Evolutionary conservation across 2,888 invertebrate species (phyloP).

Genomic region (Netelia inedita): DNA sequence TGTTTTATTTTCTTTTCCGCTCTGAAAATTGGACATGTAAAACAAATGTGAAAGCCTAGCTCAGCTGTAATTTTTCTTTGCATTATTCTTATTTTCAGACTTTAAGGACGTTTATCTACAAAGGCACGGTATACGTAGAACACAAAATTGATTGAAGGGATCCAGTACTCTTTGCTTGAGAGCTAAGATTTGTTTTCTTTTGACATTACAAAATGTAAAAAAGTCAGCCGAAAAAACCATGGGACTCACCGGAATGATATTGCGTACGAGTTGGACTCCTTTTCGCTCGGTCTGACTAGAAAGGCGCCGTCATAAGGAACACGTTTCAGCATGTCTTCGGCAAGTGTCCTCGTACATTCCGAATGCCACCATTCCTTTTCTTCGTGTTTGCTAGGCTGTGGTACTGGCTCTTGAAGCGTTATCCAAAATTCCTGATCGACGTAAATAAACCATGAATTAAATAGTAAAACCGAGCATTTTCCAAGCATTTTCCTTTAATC

Average conservation of each 20-base stretch:
- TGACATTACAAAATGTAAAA: no score
- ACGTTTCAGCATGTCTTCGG: slow-evolving; percentile 95
- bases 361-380: slow-evolving; percentile 97
- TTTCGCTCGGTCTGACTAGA: slow-evolving; percentile 96
- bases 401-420: slow-evolving; percentile 95
- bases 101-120: no score
- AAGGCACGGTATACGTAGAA: no score
- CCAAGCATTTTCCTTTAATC: no score
- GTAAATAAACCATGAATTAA: slow-evolving; percentile 24
- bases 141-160: no score
- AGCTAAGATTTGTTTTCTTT: no score
- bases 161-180: no score
- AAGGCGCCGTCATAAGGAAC: slow-evolving; percentile 97
- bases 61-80: no score
- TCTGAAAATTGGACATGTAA: slow-evolving; percentile 85
- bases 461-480: background rate
- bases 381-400: slow-evolving; percentile 97
- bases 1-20: slow-evolving; percentile 98
- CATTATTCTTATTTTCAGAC: no score
- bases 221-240: no score
- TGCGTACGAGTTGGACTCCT: slow-evolving; percentile 94
- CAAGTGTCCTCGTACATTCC: slow-evolving; percentile 91
- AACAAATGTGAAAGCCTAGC: no score
- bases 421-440: slow-evolving; percentile 92
- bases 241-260: slow-evolving; percentile 94